Evolutionary conservation across 2,888 invertebrate species (phyloP).

Genomic region (Trachelus tabidus): DNA sequence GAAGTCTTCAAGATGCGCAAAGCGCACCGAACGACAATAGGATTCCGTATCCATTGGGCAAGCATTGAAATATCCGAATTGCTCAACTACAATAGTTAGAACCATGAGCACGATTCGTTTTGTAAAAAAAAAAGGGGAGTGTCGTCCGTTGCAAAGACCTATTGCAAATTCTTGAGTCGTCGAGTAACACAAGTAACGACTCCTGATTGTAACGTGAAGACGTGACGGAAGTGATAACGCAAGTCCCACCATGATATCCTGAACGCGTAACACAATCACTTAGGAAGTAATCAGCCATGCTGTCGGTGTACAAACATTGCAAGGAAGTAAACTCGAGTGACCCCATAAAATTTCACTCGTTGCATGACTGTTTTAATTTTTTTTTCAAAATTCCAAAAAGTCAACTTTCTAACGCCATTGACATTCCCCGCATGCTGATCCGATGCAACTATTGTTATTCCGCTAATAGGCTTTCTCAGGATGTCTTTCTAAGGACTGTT

Average conservation of each 20-base stretch:
- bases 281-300: conserved; percentile 48
- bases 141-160: background rate
- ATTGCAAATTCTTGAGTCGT: background rate
- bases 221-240: conserved; percentile 49
- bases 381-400: background rate
- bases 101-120: background rate
- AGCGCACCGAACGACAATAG: background rate
- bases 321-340: conserved; percentile 24
- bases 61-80: background rate
- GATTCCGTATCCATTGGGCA: background rate
- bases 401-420: conserved; percentile 10
- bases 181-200: background rate
- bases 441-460: background rate
- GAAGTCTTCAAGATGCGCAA: background rate
- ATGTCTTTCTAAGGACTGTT: background rate
- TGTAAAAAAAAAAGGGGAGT: background rate
- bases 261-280: conserved; percentile 41
- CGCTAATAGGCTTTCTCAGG: background rate
- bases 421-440: conserved; percentile 17
- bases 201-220: background rate
- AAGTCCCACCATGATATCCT: conserved; percentile 39
- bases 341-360: conserved; percentile 38
- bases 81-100: background rate
- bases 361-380: conserved; percentile 25
- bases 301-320: conserved; percentile 21